A percentile compares a stretch with the other conserved stretches of the same genome.
phyloP scores from a whole-genome alignment of 2,888 invertebrate species.

The Tachystola acroxantha region DNA sequence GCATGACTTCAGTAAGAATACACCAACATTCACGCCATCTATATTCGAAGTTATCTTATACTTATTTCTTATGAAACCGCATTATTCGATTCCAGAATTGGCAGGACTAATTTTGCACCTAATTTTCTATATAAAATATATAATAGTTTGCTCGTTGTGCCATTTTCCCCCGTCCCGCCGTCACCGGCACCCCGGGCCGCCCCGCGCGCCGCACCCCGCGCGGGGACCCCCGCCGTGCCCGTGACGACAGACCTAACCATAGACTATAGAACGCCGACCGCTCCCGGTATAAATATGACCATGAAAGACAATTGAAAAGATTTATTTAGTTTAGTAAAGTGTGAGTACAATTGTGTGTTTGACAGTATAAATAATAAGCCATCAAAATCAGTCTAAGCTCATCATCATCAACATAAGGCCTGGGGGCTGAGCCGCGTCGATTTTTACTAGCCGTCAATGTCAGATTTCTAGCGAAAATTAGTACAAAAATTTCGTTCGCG shows the following conservation, averaged over 20 bases:
- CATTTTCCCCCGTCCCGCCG: slow-evolving; percentile 50
- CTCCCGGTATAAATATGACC: too few species aligned
- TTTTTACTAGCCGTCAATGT: too few species aligned
- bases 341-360: too few species aligned
- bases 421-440: too few species aligned
- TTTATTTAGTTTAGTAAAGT: too few species aligned
- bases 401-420: too few species aligned
- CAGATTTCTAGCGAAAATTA: too few species aligned
- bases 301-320: too few species aligned
- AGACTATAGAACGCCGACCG: background rate
- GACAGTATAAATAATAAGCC: too few species aligned
- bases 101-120: slow-evolving; percentile 64
- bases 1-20: background rate
- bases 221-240: slow-evolving; percentile 34
- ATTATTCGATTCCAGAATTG: slow-evolving; percentile 57
- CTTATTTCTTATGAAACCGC: background rate
- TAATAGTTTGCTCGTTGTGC: slow-evolving; percentile 70
- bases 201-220: slow-evolving; percentile 65
- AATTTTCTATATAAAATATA: slow-evolving; percentile 25
- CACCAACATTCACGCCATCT: too few species aligned
- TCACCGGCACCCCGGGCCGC: slow-evolving; percentile 33
- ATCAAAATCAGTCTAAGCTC: too few species aligned
- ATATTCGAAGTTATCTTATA: background rate
- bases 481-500: too few species aligned
- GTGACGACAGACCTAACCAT: slow-evolving; percentile 27